phyloP scores from a whole-genome alignment of 2,888 invertebrate genomes.

The Cacoxenus indagator region DNA sequence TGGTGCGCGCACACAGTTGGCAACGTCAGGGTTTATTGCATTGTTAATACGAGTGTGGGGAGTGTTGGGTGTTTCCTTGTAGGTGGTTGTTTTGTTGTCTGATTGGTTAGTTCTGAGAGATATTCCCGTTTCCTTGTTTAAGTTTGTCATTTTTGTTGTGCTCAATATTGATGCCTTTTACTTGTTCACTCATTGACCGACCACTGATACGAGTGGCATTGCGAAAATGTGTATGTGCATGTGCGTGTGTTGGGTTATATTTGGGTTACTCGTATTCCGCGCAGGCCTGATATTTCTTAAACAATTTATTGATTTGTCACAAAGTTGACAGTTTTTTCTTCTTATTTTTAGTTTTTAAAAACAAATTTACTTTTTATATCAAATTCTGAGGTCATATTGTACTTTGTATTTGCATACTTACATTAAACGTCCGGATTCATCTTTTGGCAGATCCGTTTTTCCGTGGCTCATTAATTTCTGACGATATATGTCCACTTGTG shows the following conservation, averaged over 20 bases:
- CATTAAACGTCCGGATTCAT: conserved; percentile 87
- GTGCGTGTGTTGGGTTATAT: too few relatives aligned
- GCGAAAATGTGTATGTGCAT: too few relatives aligned
- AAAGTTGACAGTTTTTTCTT: too few relatives aligned
- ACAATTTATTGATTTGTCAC: not conserved
- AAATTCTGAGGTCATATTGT: not conserved
- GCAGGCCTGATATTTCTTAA: not conserved
- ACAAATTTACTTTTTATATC: not conserved
- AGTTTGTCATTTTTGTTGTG: too few relatives aligned
- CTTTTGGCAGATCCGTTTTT: conserved; percentile 76
- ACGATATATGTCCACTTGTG: conserved; percentile 89
- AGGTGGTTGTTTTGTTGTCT: too few relatives aligned
- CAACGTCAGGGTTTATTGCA: not conserved
- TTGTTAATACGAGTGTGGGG: not conserved
- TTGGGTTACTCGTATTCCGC: not conserved
- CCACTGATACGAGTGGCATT: too few relatives aligned
- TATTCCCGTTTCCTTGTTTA: not conserved
- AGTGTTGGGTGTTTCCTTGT: not conserved
- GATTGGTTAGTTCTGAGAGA: not conserved
- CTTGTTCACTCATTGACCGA: too few relatives aligned
- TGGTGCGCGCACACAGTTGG: conserved; percentile 42
- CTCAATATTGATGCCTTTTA: too few relatives aligned
- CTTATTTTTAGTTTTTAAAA: too few relatives aligned
- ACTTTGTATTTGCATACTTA: conserved; percentile 44
- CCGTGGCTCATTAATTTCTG: conserved; percentile 83